Base-by-base conservation (phyloP, 2,113 vertebrate species). In the Dasypus novemcinctus region DNA sequence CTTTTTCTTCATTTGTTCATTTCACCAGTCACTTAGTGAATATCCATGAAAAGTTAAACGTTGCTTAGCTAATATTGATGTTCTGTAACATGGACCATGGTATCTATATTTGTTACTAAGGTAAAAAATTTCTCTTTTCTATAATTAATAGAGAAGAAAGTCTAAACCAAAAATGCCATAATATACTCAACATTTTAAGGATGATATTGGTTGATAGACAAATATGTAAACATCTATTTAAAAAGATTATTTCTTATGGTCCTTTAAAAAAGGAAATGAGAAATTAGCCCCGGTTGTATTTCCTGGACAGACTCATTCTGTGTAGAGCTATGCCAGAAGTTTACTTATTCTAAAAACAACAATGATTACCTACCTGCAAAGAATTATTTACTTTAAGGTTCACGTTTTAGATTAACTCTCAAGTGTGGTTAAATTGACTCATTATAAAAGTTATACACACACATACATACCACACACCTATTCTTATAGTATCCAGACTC, bases 261-360 rank as follows among this genome's bases (percentile, higher is more conserved):
- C 87, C 76, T 38, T 96, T 93, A 82, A 36, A 91, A 68, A 91
- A 11, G 74, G 18, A 82, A 94, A 33, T 64, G 64, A 86, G 36
- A 83, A 15, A 29, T 78, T 94, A 87, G 64, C 72, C 12, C 87
- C 69, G 93, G 46, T 93, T 96, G 91, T 95, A 76, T 63, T 87
- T 97, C 95, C 85, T 90, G 97, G 93, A 87, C 57, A 97, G 94
- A 95, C 91, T 71, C 72, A 81, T 96, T 96, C 94, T 94, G 90
- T 86, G 91, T 97, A 83, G 90, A 68, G 49, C 92, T 97, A 97
- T 96, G 96, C 96, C 97, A 98, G 97, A 96, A 97, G 86, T 98
- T 98, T 98, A 97, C 12, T 97, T 97, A 95, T 91, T 97, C 97
- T 97, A 97, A 97, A 98, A 98, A 96, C 87, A 98, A 98, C 96